These are phyloP conservation scores for Enteromius anoplus DNA, from an alignment of 2,797 vertebrate genomes.

Conservation along the genomic window DNA sequence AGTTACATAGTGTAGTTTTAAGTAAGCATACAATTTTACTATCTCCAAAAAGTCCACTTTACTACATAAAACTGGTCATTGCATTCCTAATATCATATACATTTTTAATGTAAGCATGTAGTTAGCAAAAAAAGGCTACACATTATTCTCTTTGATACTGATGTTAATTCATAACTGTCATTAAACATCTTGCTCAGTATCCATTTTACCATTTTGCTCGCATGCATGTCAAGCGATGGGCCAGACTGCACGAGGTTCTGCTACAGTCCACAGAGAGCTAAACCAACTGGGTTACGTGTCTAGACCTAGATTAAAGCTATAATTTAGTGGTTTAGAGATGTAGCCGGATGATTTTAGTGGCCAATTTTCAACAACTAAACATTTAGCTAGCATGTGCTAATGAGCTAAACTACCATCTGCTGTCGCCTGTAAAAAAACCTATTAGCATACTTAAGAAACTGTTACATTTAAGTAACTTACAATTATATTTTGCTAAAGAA, in stretches of 20 bases:
- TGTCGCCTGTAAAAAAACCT: not conserved
- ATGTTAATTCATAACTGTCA: conserved; percentile 31
- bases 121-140: conserved; percentile 38
- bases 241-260: conserved; percentile 87
- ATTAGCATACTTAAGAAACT: not conserved
- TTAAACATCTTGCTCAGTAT: conserved; percentile 42
- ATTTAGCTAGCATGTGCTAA: not conserved
- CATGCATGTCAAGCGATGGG: conserved; percentile 92
- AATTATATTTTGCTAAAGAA: not conserved
- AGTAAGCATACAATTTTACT: conserved; percentile 13
- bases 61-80: conserved; percentile 22
- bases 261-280: conserved; percentile 74
- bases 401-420: not conserved
- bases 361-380: not conserved
- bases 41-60: conserved; percentile 22
- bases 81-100: conserved; percentile 36
- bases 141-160: conserved; percentile 37
- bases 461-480: not conserved
- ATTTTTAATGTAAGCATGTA: conserved; percentile 18
- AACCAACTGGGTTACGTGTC: not conserved
- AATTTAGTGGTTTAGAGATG: not conserved
- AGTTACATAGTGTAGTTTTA: conserved; percentile 39
- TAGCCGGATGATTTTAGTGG: not conserved
- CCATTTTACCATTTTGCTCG: conserved; percentile 68
- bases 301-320: not conserved